Evolutionary conservation across 2,888 invertebrate species (phyloP), one percentile per base, ranked within the genome.

Genomic region (Acleris literana): DNA sequence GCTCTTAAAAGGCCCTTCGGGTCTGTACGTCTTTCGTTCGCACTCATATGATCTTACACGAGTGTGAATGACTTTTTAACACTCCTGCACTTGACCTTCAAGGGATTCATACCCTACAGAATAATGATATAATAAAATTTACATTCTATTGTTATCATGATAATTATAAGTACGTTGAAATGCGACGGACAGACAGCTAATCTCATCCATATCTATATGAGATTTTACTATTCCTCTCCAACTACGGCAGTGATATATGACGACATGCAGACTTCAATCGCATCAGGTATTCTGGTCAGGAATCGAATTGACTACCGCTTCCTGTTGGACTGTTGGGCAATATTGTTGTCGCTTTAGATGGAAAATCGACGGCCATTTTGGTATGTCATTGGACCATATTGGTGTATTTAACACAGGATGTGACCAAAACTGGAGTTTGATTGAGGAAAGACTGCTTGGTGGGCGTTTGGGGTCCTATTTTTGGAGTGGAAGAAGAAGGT

Each of bases 251-350:
- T 62, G 62, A 66, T 66, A 52, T 66, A 66, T 57, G 66, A 57
- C 48, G 46, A 65, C 65, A 61, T 60, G 56, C 60, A 61, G 44
- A 53, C 62, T 62, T 66, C 61, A 56, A 62, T 61, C 62, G 29
- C 55, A 66, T 65, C 53, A 65, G 43, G 44, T 65, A 68, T 68
- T 64, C 68, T 43, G 44, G 46, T 68, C 68, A 65, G 68, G 55
- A 44, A 18, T 44, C 54, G 64, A 68, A 69, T 48, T 63, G 61
- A 53, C 70, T 68, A 57, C 70, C 60, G 65, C 68, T 70, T 70
- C 70, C 70, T 70, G 70, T 56, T 61, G 60, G n/a, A 29, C 43
- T 25, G 61, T 66, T 66, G 61, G 66, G 66, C 64, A 59, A 59
- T 59, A 65, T 58, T 58, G 57, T 58, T 58, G 64, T 33, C 52